Evolutionary conservation across 2,888 invertebrate genomes (phyloP).

Genomic region (Andrena bucephala): DNA sequence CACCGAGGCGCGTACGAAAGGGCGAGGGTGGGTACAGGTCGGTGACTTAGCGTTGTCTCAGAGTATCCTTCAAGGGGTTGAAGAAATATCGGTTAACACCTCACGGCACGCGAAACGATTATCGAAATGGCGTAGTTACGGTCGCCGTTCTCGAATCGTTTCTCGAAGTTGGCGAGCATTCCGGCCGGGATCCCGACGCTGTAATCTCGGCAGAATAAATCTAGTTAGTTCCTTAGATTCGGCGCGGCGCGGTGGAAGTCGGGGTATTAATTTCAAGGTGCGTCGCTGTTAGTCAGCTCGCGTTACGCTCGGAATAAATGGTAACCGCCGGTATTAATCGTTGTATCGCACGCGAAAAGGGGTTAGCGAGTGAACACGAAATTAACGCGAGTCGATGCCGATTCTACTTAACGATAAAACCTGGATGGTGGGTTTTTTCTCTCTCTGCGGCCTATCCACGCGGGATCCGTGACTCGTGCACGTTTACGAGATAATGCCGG

Average conservation of each 20-base stretch:
- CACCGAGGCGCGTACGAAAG: background rate
- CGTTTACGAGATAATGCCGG: slow-evolving; percentile 62
- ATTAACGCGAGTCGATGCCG: slow-evolving; percentile 65
- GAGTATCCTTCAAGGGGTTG: slow-evolving; percentile 64
- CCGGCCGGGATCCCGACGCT: slow-evolving; percentile 34
- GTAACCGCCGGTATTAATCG: slow-evolving; percentile 64
- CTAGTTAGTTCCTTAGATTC: slow-evolving; percentile 60
- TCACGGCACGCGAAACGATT: slow-evolving; percentile 42
- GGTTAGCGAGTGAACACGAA: slow-evolving; percentile 52
- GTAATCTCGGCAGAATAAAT: slow-evolving; percentile 52
- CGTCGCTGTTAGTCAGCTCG: slow-evolving; percentile 58
- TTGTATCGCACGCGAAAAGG: slow-evolving; percentile 63
- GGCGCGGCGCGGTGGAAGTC: slow-evolving; percentile 45
- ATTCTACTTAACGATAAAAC: slow-evolving; percentile 65
- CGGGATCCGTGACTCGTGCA: slow-evolving; percentile 63
- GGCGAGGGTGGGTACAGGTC: slow-evolving; percentile 16
- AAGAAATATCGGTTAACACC: slow-evolving; percentile 59
- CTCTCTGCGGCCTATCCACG: slow-evolving; percentile 32
- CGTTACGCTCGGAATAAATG: slow-evolving; percentile 63
- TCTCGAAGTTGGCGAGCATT: slow-evolving; percentile 31
- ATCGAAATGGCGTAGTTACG: slow-evolving; percentile 10
- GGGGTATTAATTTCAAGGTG: slow-evolving; percentile 64
- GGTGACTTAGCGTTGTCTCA: slow-evolving; percentile 63
- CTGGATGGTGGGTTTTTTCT: slow-evolving; percentile 37
- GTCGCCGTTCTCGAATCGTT: slow-evolving; percentile 9